Conservation (phyloP, 2,797 vertebrate species). For the Myripristis jacobus region DNA sequence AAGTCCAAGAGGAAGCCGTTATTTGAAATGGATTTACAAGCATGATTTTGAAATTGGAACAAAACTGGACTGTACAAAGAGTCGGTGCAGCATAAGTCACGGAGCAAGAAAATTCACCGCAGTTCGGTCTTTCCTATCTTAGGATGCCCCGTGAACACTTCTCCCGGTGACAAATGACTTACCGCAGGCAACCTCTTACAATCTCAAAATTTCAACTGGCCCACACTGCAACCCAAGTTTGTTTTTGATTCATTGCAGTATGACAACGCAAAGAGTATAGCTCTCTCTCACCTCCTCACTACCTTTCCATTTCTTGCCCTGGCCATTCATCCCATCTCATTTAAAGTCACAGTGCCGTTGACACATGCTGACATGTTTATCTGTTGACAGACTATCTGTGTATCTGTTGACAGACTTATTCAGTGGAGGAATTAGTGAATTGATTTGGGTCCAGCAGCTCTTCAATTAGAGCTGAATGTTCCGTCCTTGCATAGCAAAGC, state of each 20-base stretch:
- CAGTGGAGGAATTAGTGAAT: conserved; percentile 49
- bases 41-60: neutral
- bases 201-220: neutral
- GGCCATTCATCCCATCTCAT: conserved; percentile 8
- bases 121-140: neutral
- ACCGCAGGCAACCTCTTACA: neutral
- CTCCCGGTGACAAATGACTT: neutral
- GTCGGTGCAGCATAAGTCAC: too few species aligned
- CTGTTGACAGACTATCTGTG: conserved; percentile 46
- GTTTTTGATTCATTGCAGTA: neutral
- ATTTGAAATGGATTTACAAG: neutral
- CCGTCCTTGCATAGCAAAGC: conserved; percentile 16
- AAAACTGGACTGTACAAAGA: neutral
- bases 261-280: conserved; percentile 11
- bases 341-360: conserved; percentile 29
- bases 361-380: conserved; percentile 54
- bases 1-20: neutral
- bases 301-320: conserved; percentile 3
- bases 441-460: conserved; percentile 49
- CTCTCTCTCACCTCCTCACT: neutral
- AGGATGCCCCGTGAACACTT: neutral
- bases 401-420: conserved; percentile 50
- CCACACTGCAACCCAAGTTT: neutral
- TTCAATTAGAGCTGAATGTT: conserved; percentile 59
- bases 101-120: neutral